Conservation (phyloP, 2,113 vertebrate species). For the Eolophus roseicapilla region DNA sequence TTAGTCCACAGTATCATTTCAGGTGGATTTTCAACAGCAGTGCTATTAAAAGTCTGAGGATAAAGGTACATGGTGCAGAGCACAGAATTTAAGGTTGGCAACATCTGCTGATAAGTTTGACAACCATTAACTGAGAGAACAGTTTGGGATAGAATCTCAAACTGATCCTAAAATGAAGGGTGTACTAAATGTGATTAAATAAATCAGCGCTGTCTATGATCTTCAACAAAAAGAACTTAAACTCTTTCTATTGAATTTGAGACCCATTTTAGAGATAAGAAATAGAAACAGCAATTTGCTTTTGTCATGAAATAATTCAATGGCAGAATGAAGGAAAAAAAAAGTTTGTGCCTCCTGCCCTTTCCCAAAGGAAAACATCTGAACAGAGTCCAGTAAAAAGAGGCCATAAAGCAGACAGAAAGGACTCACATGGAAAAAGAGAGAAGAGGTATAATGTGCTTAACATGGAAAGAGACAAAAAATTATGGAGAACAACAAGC, state of each 20-base stretch:
- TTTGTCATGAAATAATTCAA: constrained; percentile 1
- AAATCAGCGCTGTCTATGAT: neutral
- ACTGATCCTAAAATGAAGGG: neutral
- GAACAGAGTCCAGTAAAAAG: neutral
- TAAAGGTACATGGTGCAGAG: neutral
- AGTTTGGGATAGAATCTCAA: neutral
- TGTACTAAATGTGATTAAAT: constrained; percentile 18
- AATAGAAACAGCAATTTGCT: constrained; percentile 26
- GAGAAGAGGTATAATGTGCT: neutral
- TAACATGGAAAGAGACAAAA: constrained; percentile 32
- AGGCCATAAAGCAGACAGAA: neutral
- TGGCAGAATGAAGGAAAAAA: neutral
- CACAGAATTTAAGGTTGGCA: neutral
- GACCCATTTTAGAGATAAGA: constrained; percentile 8
- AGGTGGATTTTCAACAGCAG: neutral
- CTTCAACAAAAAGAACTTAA: constrained; percentile 17
- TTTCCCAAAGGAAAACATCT: neutral
- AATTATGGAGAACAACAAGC: constrained; percentile 34
- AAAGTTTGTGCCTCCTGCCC: neutral
- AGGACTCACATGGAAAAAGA: neutral
- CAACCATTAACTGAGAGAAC: neutral
- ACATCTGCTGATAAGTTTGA: neutral
- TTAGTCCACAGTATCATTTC: neutral
- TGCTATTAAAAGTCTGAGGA: neutral
- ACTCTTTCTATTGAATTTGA: constrained; percentile 7